These are phyloP conservation scores for Nephila pilipes DNA, from an alignment of 1,140 invertebrate genomes.

Conservation along the genomic window DNA sequence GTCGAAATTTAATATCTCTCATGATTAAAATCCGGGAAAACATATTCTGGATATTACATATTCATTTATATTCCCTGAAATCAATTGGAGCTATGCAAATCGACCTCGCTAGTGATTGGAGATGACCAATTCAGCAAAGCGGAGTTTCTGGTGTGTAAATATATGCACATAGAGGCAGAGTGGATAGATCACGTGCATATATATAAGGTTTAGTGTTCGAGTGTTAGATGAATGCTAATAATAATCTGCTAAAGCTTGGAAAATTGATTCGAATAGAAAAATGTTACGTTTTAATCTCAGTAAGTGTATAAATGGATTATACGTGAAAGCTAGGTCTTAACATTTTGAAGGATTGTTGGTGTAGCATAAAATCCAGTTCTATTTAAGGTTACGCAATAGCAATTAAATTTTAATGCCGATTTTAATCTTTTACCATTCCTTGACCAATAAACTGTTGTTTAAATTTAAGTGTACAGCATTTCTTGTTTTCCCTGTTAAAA, in stretches of 20 bases:
- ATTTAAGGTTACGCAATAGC: too few relatives aligned
- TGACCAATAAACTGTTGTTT: too few relatives aligned
- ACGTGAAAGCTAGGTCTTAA: not conserved
- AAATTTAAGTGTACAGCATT: too few relatives aligned
- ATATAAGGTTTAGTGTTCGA: slow-evolving; percentile 54
- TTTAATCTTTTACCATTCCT: too few relatives aligned
- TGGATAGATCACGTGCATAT: slow-evolving; percentile 7
- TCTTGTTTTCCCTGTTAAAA: too few relatives aligned
- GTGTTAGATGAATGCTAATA: slow-evolving; percentile 43
- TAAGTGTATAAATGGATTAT: not conserved
- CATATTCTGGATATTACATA: slow-evolving; percentile 62
- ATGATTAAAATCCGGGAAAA: slow-evolving; percentile 69
- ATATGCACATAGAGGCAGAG: slow-evolving; percentile 33
- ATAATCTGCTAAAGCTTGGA: slow-evolving; percentile 37
- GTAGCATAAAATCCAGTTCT: too few relatives aligned
- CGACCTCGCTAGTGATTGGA: slow-evolving; percentile 50
- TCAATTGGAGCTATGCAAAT: slow-evolving; percentile 74
- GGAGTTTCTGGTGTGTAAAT: slow-evolving; percentile 55
- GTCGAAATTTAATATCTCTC: slow-evolving; percentile 71
- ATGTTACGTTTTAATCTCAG: slow-evolving; percentile 42
- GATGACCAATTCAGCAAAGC: slow-evolving; percentile 56
- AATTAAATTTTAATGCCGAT: too few relatives aligned
- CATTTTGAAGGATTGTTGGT: not conserved
- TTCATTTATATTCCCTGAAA: slow-evolving; percentile 71
- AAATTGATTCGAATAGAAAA: slow-evolving; percentile 57